Conservation (phyloP, 2,113 vertebrate genomes). For the Pteruthius melanotis region DNA sequence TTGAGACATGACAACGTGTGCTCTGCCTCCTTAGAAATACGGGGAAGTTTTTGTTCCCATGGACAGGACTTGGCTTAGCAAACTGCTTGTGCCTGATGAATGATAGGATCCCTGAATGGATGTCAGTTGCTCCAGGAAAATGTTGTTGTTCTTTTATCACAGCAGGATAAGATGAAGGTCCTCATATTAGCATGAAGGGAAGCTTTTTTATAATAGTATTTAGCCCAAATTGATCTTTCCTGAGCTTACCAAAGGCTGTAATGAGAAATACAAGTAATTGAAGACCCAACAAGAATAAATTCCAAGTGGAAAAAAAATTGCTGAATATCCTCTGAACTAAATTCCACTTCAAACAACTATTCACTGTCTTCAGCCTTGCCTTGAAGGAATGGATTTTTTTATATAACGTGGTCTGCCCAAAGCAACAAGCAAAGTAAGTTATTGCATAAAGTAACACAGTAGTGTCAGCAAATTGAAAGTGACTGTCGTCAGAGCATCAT, state of each 20-base stretch:
- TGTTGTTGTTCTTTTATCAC: background rate
- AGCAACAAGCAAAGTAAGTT: background rate
- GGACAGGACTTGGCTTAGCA: background rate
- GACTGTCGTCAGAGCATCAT: background rate
- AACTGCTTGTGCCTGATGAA: background rate
- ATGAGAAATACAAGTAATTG: background rate
- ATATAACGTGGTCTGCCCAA: background rate
- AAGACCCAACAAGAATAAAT: background rate
- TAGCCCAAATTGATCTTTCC: background rate
- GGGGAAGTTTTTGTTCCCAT: background rate
- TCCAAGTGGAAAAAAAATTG: background rate
- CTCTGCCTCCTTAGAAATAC: background rate
- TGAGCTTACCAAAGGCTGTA: background rate
- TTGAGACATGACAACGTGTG: background rate
- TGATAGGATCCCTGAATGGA: background rate
- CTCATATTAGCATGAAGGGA: background rate
- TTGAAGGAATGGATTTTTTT: background rate
- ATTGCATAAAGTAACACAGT: background rate
- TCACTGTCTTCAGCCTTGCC: background rate
- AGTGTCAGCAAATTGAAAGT: background rate
- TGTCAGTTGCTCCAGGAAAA: background rate
- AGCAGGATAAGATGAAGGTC: background rate
- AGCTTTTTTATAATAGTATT: background rate
- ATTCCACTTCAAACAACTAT: background rate
- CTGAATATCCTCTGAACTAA: background rate